Evolutionary conservation across 2,113 vertebrate species (phyloP).

Genomic region (Tor tambroides): DNA sequence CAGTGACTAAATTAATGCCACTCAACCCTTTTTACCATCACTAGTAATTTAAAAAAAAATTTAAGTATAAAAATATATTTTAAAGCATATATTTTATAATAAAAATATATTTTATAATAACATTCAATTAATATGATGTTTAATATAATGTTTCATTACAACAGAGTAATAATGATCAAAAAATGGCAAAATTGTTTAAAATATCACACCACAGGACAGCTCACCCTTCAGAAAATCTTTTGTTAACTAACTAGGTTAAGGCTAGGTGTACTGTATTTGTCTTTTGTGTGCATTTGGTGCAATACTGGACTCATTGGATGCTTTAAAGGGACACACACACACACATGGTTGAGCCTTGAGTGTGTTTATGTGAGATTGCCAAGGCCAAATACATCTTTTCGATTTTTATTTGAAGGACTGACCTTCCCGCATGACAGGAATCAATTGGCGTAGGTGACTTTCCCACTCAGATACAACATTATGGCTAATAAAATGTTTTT

Average conservation of each 20-base stretch:
- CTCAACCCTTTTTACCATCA: too few species aligned
- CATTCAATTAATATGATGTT: not conserved
- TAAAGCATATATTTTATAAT: too few species aligned
- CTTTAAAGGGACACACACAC: not conserved
- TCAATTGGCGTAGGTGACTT: not conserved
- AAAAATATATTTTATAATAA: not conserved
- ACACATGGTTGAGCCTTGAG: not conserved
- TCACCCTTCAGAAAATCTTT: not conserved
- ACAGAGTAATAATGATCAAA: not conserved
- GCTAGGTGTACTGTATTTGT: not conserved
- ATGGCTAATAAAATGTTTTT: conserved; percentile 17
- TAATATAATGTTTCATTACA: not conserved
- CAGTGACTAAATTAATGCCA: too few species aligned
- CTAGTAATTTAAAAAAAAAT: too few species aligned
- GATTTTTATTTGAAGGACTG: conserved; percentile 28
- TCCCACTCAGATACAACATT: conserved; percentile 5
- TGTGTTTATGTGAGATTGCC: conserved; percentile 48
- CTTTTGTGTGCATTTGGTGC: not conserved
- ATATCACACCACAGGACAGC: too few species aligned
- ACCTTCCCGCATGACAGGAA: conserved; percentile 15
- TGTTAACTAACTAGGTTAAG: not conserved
- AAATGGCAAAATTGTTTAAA: not conserved
- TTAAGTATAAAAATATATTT: too few species aligned
- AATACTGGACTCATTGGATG: not conserved
- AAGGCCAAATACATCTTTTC: conserved; percentile 58